Evolutionary conservation across 2,888 invertebrate species (phyloP), one percentile per base, ranked within the genome.

Genomic region (Nephrocerus scutellatus): DNA sequence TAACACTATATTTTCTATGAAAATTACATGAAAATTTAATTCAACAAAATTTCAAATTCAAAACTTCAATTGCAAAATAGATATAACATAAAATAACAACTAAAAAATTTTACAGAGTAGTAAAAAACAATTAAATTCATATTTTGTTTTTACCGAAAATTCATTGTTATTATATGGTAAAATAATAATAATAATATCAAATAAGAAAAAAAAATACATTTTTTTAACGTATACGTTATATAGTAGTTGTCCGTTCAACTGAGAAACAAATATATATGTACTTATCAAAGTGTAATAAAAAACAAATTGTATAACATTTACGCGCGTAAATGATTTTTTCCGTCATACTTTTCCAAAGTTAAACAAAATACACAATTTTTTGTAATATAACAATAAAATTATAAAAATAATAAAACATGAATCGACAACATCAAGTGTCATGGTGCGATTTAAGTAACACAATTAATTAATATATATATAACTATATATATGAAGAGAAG

Each of bases 241-340:
- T 25, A 34, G 34, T 39, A 31, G 33, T 29, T 21, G 10, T 22
- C 29, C 26, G 22, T 19, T 32, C 18, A 9, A 30, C 13, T n/a
- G 13, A 10, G 34, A 16, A 23, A 15, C 24, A 20, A 12, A 28
- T 29, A 14, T 34, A 13, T 18, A n/a, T 19, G 15, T 28, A 12
- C 26, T 15, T 31, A 18, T 15, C 15, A 15, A 32, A 25, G 18
- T 22, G 26, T 39, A 23, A 43, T 30, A 46, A 29, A 43, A 28
- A 40, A 46, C 16, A 23, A 21, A 18, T 20, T 23, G 16, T 22
- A 29, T n/a, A n/a, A 46, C 44, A 46, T 36, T 44, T 39, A 46
- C 38, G 30, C 32, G 38, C 38, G 40, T 33, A 43, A 41, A 46
- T 43, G 43, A 25, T n/a, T n/a, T n/a, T n/a, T n/a, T n/a, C n/a